phyloP scores from a whole-genome alignment of 2,113 vertebrate species.

The Balaenoptera acutorostrata region DNA sequence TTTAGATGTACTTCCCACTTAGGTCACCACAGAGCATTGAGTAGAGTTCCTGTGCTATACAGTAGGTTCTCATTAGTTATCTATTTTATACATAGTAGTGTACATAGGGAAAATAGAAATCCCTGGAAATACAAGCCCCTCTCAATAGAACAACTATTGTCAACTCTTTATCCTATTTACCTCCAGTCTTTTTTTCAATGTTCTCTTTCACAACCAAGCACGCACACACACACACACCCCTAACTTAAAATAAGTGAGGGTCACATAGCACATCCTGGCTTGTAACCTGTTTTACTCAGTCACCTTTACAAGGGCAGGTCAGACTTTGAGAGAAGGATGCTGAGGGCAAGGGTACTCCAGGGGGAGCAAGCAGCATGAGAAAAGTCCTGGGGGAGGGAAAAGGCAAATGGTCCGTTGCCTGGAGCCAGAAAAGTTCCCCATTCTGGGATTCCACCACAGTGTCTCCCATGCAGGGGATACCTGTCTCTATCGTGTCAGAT shows the following conservation, averaged over 20 bases:
- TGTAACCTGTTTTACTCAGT: background rate
- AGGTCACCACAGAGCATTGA: too few species aligned
- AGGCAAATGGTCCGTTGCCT: background rate
- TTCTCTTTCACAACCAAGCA: background rate
- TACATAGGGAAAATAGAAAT: background rate
- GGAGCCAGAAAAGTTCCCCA: background rate
- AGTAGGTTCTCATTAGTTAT: too few species aligned
- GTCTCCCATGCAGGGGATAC: background rate
- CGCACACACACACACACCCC: background rate
- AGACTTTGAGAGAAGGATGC: background rate
- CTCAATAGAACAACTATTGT: background rate
- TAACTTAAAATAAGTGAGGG: background rate
- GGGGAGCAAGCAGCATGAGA: background rate
- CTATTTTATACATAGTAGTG: too few species aligned
- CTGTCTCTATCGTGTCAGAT: background rate
- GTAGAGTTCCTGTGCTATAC: too few species aligned
- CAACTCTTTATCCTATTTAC: background rate
- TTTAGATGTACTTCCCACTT: too few species aligned
- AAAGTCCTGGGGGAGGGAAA: background rate
- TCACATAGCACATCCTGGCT: background rate
- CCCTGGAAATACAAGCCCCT: background rate
- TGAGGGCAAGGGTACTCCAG: too few species aligned
- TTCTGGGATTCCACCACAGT: background rate
- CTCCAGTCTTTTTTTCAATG: too few species aligned
- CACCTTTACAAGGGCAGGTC: too few species aligned